Evolutionary conservation across 2,113 vertebrate species (phyloP).

Genomic region (Montifringilla adamsi): DNA sequence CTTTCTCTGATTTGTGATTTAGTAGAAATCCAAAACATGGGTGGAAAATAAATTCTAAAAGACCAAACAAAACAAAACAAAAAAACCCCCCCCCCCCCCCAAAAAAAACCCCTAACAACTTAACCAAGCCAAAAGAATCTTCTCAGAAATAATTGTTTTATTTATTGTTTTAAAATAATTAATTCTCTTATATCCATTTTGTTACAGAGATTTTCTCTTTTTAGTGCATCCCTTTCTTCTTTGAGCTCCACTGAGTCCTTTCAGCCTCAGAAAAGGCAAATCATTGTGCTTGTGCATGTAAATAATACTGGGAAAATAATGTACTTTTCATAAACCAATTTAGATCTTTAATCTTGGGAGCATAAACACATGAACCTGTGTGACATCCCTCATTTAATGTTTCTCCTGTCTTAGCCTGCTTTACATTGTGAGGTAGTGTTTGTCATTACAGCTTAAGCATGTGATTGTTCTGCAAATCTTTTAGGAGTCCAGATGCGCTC

Average conservation of each 20-base stretch:
- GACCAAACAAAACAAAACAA: background rate
- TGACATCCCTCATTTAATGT: background rate
- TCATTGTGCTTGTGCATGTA: background rate
- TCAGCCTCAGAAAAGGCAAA: background rate
- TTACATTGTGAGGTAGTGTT: background rate
- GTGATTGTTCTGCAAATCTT: constrained; percentile 18
- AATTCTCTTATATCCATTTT: background rate
- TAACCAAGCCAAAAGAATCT: background rate
- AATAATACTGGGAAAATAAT: background rate
- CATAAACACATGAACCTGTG: background rate
- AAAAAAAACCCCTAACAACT: background rate
- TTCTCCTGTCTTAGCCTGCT: background rate
- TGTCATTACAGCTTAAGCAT: background rate
- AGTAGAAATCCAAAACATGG: background rate
- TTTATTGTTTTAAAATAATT: background rate
- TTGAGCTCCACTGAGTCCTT: background rate
- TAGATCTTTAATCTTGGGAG: background rate
- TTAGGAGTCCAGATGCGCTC: constrained; percentile 18
- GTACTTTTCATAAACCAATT: background rate
- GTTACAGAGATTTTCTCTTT: background rate
- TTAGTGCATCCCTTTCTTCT: background rate
- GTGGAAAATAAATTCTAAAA: background rate
- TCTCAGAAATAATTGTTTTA: background rate
- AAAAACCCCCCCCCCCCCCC: too few species aligned
- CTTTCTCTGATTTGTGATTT: background rate